Evolutionary conservation across 35 echinoderm and acorn worm species (phyloP), one percentile per base, ranked within the genome.

Genomic region (Eucidaris tribuloides): DNA sequence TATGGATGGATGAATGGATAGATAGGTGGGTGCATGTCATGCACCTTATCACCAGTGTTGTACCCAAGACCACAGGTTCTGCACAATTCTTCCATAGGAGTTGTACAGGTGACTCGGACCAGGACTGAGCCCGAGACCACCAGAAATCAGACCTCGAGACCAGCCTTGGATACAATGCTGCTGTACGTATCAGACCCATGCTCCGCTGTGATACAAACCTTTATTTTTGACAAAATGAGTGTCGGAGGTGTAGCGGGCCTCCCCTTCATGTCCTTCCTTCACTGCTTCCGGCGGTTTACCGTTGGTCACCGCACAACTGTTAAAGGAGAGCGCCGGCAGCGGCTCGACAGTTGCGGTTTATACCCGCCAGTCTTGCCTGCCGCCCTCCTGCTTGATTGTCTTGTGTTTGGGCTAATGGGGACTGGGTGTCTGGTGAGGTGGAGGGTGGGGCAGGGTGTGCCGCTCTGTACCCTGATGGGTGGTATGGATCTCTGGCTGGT

Each of bases 401-500:
- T 56, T n/a, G n/a, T 45, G 19, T 23, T 31, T 32, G 37, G 27
- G 41, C 56, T 68, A 33, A 37, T 41, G 20, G 91, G 91, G 6
- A 88, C 71, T 7, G 94, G 94, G 6, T 90, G 92, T 43, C 82
- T 80, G 60, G 94, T 42, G 15, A 63, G 78, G 11, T 90, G 90
- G n/a, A n/a, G n/a, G 2, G 94, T 89, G 20, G 94, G 94, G 79
- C 89, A 91, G 30, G 94, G 94, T 17, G 94, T 97, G 60, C 85
- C 94, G 74, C 94, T 97, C 81, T 92, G 89, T 34, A 97, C 94
- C 49, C 94, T 84, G 39, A 97, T 97, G 18, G 94, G 94, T 50
- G 94, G 94, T 29, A 97, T 97, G 37, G 89, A 55, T 5, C 76
- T 56, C 38, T 88, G 57, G 42, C 65, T 74, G 13, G 45, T 60